phyloP scores from a whole-genome alignment of 53 echinoderm and acorn worm genomes.

The Mesocentrotus franciscanus region DNA sequence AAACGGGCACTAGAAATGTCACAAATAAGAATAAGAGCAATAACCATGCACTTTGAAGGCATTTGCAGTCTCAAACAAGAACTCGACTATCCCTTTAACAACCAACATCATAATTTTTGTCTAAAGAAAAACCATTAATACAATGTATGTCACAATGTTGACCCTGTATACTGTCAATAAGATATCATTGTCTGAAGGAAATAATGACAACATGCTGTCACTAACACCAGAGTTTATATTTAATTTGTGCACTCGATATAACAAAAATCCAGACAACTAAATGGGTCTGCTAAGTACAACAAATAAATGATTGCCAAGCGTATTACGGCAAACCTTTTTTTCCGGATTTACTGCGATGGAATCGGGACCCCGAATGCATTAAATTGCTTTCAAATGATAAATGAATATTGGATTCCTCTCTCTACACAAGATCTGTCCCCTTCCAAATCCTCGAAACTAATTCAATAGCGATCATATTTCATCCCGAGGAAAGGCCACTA shows the following conservation, averaged over 20 bases:
- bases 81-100: too few species aligned
- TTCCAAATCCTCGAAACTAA: slow-evolving; percentile 23
- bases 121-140: too few species aligned
- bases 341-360: not conserved
- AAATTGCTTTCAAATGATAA: slow-evolving; percentile 51
- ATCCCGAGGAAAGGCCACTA: not conserved
- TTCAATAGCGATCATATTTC: slow-evolving; percentile 40
- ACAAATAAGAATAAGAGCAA: too few species aligned
- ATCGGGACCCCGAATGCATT: not conserved
- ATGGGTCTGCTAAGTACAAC: slow-evolving; percentile 25
- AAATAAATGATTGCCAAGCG: not conserved
- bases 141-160: not conserved
- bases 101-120: too few species aligned
- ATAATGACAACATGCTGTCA: not conserved
- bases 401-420: slow-evolving; percentile 48
- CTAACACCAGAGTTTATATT: not conserved
- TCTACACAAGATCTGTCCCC: not conserved
- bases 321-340: not conserved
- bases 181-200: not conserved
- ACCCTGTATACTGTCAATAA: not conserved
- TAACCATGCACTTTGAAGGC: too few species aligned
- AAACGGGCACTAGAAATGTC: too few species aligned
- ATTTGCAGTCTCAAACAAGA: too few species aligned
- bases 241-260: not conserved
- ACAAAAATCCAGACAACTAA: not conserved